Evolutionary conservation across 2,888 invertebrate species (phyloP), one percentile per base, ranked within the genome.

Genomic region (Notocelia uddmanniana): DNA sequence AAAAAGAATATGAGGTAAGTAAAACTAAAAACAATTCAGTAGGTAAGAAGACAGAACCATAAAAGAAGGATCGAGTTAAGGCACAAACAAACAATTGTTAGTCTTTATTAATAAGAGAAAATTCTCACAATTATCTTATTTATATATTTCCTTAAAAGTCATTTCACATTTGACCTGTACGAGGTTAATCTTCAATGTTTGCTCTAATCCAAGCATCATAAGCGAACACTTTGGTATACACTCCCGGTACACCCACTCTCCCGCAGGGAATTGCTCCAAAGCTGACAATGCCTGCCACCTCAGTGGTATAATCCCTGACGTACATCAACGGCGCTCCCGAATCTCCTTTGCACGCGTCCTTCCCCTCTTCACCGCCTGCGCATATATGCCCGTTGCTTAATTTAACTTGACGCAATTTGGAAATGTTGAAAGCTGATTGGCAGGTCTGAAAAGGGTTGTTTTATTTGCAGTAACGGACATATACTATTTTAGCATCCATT

Each of bases 311-410:
- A 57, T 15, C 50, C 11, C 37, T 59, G 18, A 21, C 10, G n/a
- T 50, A 69, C 69, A 69, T 69, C 13, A 69, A 19, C 0, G 69
- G 69, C 2, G 23, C 63, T 23, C 69, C 69, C 5, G 63, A n/a
- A 13, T 69, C 69, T 3, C 63, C 69, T n/a, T 11, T 11, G 57
- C 69, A 69, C 0, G 63, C 1, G 3, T 50, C 69, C 37, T 50
- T 63, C 19, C 57, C 63, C 34, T 57, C 18, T 50, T 57, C 48
- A 9, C 69, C 69, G 23, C 69, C 69, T 23, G 63, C 69, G 37
- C 69, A 68, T 15, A 59, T 19, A 19, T 59, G 68, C n/a, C 48
- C 50, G 11, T n/a, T n/a, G 21, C 26, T 18, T 23, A 50, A 50
- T 18, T 50, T 15, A 9, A 50, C 0, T 26, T 48, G 31, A 3